Evolutionary conservation across 92 coral and sea anemone species (phyloP).

Genomic region (Paragorgia papillata): DNA sequence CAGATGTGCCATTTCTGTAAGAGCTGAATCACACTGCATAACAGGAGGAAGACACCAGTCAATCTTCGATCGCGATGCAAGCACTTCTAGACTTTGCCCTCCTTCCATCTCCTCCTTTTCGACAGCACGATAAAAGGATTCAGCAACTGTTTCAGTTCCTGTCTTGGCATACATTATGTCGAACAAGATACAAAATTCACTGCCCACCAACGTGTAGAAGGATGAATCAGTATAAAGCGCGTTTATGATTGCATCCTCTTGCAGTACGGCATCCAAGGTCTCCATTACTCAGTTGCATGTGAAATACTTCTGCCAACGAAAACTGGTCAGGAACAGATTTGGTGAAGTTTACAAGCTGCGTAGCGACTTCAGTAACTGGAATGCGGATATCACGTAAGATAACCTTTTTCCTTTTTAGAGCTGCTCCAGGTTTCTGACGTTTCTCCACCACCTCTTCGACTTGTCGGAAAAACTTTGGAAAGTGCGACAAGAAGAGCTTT

Average conservation of each 20-base stretch:
- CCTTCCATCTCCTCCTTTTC: slow-evolving; percentile 23
- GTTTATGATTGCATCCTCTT: slow-evolving; percentile 12
- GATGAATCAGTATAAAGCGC: no score
- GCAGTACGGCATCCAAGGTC: slow-evolving; percentile 3
- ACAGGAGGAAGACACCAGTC: no score
- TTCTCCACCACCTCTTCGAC: neutral
- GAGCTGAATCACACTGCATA: no score
- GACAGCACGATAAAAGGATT: slow-evolving; percentile 14
- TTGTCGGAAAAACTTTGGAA: neutral
- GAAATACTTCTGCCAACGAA: slow-evolving; percentile 11
- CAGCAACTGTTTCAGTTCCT: neutral
- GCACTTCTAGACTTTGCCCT: neutral
- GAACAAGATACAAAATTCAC: no score
- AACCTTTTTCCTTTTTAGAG: slow-evolving; percentile 11
- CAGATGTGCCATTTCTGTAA: slow-evolving; percentile 3
- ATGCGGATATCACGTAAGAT: neutral
- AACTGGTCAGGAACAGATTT: slow-evolving; percentile 4
- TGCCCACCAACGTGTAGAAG: no score
- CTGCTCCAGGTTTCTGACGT: slow-evolving; percentile 16
- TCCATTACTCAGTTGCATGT: neutral
- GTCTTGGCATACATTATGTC: no score
- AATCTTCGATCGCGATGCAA: no score
- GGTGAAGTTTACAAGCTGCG: slow-evolving; percentile 2
- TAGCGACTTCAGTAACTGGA: neutral
- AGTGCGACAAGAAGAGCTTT: neutral